A percentile compares a stretch with the other conserved stretches of the same genome.
phyloP scores from a whole-genome alignment of 1,140 invertebrate species.

The Ladona fulva region DNA sequence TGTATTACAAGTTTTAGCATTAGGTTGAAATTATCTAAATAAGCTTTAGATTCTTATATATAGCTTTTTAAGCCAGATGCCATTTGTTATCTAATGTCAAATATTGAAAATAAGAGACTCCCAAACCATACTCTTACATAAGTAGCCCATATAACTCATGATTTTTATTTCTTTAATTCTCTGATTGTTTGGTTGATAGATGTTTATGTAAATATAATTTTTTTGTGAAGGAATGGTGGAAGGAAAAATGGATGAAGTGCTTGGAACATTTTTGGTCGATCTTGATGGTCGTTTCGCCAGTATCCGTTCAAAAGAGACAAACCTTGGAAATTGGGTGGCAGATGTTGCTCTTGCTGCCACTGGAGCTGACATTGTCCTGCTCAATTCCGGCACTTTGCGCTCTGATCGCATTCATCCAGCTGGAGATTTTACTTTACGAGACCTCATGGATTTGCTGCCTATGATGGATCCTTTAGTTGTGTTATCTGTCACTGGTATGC shows the following conservation, averaged over 20 bases:
- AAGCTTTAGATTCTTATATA: too few species aligned
- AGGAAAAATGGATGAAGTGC: constrained; percentile 69
- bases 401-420: constrained; percentile 56
- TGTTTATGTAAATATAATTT: constrained; percentile 15
- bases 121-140: too few species aligned
- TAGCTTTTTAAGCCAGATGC: too few species aligned
- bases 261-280: constrained; percentile 72
- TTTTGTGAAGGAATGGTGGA: constrained; percentile 56
- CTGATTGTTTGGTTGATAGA: too few species aligned
- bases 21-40: too few species aligned
- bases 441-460: constrained; percentile 72
- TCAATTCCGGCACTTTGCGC: constrained; percentile 81
- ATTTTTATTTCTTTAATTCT: too few species aligned
- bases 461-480: constrained; percentile 77
- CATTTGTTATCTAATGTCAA: too few species aligned
- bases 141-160: too few species aligned
- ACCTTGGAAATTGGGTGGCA: constrained; percentile 84
- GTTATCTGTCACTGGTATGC: constrained; percentile 45
- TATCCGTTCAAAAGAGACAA: constrained; percentile 73
- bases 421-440: constrained; percentile 72
- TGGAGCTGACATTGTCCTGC: constrained; percentile 68
- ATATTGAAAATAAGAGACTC: too few species aligned
- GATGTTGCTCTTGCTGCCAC: constrained; percentile 77
- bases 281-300: constrained; percentile 73
- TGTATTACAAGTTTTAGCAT: too few species aligned